Evolutionary conservation across 2,888 invertebrate genomes (phyloP).

Genomic region (Axea sp.): DNA sequence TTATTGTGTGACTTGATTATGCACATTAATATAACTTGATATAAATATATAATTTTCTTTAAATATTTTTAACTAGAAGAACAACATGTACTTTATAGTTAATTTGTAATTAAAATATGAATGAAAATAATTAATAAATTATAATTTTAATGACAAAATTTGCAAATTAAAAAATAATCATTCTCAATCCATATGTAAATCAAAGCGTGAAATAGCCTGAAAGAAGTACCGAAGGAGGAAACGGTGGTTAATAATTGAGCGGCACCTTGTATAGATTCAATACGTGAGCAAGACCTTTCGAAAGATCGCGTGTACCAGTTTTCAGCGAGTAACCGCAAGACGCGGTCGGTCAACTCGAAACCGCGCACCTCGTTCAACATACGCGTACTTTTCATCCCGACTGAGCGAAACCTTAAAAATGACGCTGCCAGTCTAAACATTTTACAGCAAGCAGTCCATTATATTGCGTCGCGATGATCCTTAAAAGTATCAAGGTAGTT

Average conservation of each 20-base stretch:
- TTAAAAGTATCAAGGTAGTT: constrained; percentile 39
- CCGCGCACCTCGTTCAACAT: constrained; percentile 64
- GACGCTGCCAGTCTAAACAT: constrained; percentile 35
- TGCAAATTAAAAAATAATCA: too few species aligned
- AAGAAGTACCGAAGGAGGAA: constrained; percentile 48
- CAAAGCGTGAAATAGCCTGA: constrained; percentile 1
- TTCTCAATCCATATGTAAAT: too few species aligned
- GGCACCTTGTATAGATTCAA: constrained; percentile 45
- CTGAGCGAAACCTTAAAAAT: constrained; percentile 53
- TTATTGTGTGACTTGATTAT: too few species aligned
- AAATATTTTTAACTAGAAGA: too few species aligned
- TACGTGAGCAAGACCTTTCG: constrained; percentile 67
- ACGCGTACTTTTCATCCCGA: constrained; percentile 42
- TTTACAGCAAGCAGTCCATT: constrained; percentile 29
- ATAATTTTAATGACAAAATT: too few species aligned
- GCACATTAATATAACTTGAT: too few species aligned
- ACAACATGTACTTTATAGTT: too few species aligned
- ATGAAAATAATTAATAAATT: too few species aligned
- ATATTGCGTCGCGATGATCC: constrained; percentile 39
- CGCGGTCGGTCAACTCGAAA: constrained; percentile 65
- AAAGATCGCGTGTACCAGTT: constrained; percentile 73
- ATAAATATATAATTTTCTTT: too few species aligned
- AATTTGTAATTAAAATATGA: too few species aligned
- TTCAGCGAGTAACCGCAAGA: constrained; percentile 70
- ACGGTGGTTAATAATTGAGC: constrained; percentile 41